phyloP scores from a whole-genome alignment of 2,797 vertebrate species.

The Caiman crocodilus region DNA sequence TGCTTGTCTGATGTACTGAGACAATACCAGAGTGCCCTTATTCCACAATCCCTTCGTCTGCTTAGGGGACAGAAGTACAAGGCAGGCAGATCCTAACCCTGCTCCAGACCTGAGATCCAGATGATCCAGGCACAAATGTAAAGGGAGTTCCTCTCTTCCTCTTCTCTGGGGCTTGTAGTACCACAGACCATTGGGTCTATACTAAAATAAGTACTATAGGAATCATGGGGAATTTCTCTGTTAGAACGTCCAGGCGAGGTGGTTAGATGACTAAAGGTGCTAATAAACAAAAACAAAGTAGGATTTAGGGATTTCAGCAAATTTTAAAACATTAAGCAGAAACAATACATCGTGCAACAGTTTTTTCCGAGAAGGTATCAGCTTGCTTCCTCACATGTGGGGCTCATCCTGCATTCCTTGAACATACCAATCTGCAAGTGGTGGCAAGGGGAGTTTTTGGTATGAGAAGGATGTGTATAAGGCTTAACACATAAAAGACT shows the following conservation, averaged over 20 bases:
- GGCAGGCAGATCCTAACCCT: not conserved
- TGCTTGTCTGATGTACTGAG: not conserved
- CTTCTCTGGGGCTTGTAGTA: not conserved
- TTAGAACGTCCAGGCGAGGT: not conserved
- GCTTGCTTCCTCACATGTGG: not conserved
- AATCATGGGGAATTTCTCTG: not conserved
- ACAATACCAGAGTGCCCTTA: not conserved
- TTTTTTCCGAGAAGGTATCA: not conserved
- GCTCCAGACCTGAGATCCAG: not conserved
- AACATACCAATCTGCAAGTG: not conserved
- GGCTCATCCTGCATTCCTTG: not conserved
- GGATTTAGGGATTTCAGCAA: not conserved
- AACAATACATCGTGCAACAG: not conserved
- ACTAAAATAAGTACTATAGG: not conserved
- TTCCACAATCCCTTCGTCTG: not conserved
- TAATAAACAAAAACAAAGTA: not conserved
- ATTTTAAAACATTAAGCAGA: not conserved
- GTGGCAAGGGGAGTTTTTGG: slow-evolving; percentile 1
- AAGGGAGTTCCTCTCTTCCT: not conserved
- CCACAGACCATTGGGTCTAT: no score
- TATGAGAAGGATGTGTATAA: not conserved
- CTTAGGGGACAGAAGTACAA: not conserved
- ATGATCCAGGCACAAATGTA: not conserved
- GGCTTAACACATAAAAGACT: not conserved
- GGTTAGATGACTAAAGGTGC: not conserved